Base-by-base conservation (phyloP, 2,797 vertebrate species). In the Syngnathus rostellatus region DNA sequence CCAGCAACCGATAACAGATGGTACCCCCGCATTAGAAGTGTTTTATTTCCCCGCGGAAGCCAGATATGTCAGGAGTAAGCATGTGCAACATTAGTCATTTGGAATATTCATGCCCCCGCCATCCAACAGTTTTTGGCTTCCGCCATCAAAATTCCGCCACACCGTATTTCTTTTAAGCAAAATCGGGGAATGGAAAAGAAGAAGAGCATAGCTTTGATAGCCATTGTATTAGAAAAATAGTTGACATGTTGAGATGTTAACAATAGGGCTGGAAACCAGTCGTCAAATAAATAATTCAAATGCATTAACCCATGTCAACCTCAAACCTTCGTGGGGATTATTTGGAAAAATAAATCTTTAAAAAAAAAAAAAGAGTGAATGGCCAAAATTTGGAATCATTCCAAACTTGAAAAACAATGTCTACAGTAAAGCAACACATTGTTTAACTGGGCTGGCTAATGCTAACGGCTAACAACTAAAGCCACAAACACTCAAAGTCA, bases 1-100 rank as follows among this genome's bases (percentile, higher is more conserved):
- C 88, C 88, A 86, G 86, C 89, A 87, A 87, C 88, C 84, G 87
- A 86, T 88, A 91, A 89, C 90, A 91, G 89, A 91, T 90, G 90
- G 89, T 87, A 81, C 84, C 81, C 81, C 81, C 86, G 86, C 86
- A 89, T 90, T 88, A 85, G 86, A 89, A 86, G 88, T 88, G 88
- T 87, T 90, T 89, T 88, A 91, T 90, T 89, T 91, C 89, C 88
- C 90, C 65, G 75, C 76, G 88, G 89, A 89, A 86, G 85, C 86
- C 87, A 87, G 87, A 89, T 88, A 89, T 88, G 88, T 89, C 90
- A 89, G 83, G 87, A 90, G 88, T 87, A 88, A 87, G 88, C 87
- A 86, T 87, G 86, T 87, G 89, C 87, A 85, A 82, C 88, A 89
- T 90, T 89, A 89, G 83, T 88, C 88, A 89, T 89, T 87, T 90